Conservation (phyloP, 2,888 invertebrate species). For the Pherbina coryleti region DNA sequence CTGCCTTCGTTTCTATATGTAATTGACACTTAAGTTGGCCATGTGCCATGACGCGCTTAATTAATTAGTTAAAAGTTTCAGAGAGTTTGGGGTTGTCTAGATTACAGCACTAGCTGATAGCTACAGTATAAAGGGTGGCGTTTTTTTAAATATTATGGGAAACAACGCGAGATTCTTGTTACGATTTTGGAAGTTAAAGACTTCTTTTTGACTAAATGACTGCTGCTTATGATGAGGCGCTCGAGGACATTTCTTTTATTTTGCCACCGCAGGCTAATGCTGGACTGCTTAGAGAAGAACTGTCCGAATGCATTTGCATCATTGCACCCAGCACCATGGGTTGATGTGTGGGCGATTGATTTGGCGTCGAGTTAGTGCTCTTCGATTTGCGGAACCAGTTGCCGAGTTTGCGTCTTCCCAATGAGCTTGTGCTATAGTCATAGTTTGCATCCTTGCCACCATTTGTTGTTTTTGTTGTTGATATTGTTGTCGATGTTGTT, state of each 20-base stretch:
- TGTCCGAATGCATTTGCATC: constrained; percentile 49
- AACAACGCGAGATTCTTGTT: background rate
- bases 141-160: too few relatives aligned
- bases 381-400: constrained; percentile 70
- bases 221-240: constrained; percentile 45
- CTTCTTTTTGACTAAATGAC: background rate
- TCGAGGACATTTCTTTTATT: constrained; percentile 45
- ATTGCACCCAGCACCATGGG: constrained; percentile 42
- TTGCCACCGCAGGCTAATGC: constrained; percentile 42
- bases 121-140: background rate
- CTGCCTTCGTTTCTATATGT: background rate
- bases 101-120: background rate
- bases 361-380: constrained; percentile 68
- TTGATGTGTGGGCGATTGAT: constrained; percentile 69
- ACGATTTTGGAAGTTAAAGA: background rate
- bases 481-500: background rate
- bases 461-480: constrained; percentile 41
- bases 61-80: background rate
- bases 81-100: background rate
- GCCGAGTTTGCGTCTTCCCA: constrained; percentile 67
- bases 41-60: background rate
- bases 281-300: constrained; percentile 53
- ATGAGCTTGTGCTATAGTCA: constrained; percentile 64
- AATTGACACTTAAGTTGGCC: constrained; percentile 29
- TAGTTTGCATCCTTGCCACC: constrained; percentile 23